Percentiles rank a stretch among this genome's conserved stretches.
These are phyloP conservation scores for Artibeus jamaicensis DNA, from an alignment of 2,797 vertebrate species.

Conservation along the genomic window DNA sequence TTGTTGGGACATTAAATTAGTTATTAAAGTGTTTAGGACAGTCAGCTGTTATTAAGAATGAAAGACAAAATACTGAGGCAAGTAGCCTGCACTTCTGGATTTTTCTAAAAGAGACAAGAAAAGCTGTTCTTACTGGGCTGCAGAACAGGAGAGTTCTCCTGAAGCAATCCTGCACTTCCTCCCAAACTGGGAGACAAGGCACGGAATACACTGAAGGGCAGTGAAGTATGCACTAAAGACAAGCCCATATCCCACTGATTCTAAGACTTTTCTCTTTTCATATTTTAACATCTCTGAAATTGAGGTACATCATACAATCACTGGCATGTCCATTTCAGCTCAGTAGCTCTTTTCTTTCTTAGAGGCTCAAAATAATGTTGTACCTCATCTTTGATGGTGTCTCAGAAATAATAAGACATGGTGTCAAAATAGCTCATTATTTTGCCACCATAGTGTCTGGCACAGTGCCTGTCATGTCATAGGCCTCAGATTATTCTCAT, in stretches of 20 bases:
- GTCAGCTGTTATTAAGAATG: neutral
- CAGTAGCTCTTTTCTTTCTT: neutral
- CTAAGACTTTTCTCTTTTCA: neutral
- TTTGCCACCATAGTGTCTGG: neutral
- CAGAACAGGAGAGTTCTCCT: neutral
- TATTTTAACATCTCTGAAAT: constrained; percentile 19
- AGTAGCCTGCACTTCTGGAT: neutral
- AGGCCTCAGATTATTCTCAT: neutral
- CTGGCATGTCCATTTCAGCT: neutral
- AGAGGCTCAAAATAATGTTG: neutral
- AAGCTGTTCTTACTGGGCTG: neutral
- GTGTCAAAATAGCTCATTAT: neutral
- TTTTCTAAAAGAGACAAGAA: constrained; percentile 30
- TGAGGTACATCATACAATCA: neutral
- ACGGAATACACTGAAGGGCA: neutral
- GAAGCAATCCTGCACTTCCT: neutral
- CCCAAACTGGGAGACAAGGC: neutral
- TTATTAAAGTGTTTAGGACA: neutral
- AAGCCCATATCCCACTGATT: neutral
- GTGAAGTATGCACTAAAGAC: neutral
- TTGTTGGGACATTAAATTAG: neutral
- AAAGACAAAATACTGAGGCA: neutral
- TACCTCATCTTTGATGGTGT: neutral
- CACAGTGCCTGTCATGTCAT: neutral
- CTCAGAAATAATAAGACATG: neutral